phyloP scores from a whole-genome alignment of 2,113 vertebrate species.

The Cyrtonyx montezumae region DNA sequence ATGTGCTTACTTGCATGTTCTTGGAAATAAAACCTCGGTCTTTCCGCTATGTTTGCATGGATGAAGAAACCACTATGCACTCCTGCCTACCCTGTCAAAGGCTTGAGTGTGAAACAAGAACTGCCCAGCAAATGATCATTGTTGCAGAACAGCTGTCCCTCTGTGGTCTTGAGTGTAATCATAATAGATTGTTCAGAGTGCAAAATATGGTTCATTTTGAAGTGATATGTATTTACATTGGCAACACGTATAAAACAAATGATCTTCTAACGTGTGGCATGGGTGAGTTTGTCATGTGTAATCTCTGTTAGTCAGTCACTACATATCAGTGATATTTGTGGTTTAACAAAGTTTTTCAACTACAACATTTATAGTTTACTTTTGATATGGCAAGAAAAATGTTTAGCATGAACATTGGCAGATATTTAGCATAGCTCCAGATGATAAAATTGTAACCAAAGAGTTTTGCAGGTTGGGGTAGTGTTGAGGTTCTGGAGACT shows the following conservation, averaged over 20 bases:
- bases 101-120: background rate
- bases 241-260: background rate
- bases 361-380: background rate
- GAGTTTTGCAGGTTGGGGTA: background rate
- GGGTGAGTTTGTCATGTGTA: background rate
- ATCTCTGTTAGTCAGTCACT: background rate
- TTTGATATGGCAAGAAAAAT: background rate
- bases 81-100: background rate
- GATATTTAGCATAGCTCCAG: background rate
- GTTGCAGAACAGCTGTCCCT: background rate
- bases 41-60: background rate
- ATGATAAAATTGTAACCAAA: background rate
- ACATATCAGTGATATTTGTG: rapidly evolving
- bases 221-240: background rate
- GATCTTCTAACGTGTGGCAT: background rate
- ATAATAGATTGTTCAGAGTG: background rate
- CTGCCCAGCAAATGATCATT: background rate
- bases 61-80: background rate
- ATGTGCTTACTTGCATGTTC: background rate
- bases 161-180: background rate
- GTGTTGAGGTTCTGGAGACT: background rate
- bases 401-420: background rate
- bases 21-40: background rate
- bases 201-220: background rate
- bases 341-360: background rate